Evolutionary conservation across 2,888 invertebrate genomes (phyloP).

Genomic region (Trachelus troglodyta): DNA sequence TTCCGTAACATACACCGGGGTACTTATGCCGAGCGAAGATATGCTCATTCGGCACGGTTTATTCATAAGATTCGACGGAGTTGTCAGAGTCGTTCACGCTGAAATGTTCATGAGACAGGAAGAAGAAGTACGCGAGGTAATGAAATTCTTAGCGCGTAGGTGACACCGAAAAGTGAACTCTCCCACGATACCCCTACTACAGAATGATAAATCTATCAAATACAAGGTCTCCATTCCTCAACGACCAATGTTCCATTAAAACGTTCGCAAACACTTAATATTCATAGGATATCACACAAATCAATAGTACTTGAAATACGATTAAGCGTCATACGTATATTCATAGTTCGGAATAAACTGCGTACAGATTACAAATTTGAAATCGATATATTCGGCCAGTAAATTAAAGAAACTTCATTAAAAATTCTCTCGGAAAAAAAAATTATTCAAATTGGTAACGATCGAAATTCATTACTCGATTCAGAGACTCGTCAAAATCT

Average conservation of each 20-base stretch:
- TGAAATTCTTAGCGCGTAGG: conserved; percentile 18
- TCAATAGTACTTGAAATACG: not conserved
- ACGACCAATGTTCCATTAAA: not conserved
- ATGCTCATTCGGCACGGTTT: not conserved
- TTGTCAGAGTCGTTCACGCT: not conserved
- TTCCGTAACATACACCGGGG: not conserved
- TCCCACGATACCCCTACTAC: conserved; percentile 54
- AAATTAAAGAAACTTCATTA: not conserved
- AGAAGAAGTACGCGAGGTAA: not conserved
- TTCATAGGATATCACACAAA: not conserved
- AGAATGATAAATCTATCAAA: not conserved
- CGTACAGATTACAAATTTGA: not conserved
- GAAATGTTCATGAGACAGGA: not conserved
- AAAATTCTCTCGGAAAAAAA: not conserved
- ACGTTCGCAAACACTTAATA: not conserved
- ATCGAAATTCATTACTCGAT: not conserved
- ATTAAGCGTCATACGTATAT: not conserved
- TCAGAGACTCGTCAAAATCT: not conserved
- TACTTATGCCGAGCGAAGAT: not conserved
- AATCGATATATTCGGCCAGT: not conserved
- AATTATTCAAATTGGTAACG: not conserved
- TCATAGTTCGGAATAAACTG: too few species aligned
- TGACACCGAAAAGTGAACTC: conserved; percentile 51
- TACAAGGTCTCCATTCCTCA: not conserved
- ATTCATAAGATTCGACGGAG: not conserved